Evolutionary conservation across 1,140 invertebrate genomes (phyloP).

Genomic region (Megalonaias nervosa): DNA sequence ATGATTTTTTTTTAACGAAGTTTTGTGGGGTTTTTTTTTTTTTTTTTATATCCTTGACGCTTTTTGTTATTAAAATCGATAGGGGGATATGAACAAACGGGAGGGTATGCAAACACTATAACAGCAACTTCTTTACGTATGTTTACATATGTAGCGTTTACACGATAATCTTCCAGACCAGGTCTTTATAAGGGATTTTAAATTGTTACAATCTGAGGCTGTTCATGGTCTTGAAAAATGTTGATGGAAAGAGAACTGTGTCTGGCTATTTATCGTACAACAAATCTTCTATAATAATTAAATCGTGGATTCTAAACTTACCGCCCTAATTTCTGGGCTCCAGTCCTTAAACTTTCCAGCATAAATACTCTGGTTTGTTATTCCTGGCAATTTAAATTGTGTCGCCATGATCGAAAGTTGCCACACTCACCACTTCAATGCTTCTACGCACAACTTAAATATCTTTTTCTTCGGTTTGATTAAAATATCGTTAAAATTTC

Average conservation of each 20-base stretch:
- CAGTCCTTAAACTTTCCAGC: slow-evolving; percentile 66
- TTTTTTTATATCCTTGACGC: too few species aligned
- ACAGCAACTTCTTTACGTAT: neutral
- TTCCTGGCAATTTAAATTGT: slow-evolving; percentile 53
- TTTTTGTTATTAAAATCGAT: too few species aligned
- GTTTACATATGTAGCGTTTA: neutral
- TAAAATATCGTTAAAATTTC: too few species aligned
- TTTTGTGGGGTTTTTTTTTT: too few species aligned
- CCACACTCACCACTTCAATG: neutral
- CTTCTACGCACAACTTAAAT: too few species aligned
- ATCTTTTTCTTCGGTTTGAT: too few species aligned
- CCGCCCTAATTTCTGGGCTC: slow-evolving; percentile 59
- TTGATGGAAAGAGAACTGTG: neutral
- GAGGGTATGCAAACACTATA: too few species aligned
- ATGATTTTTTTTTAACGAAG: too few species aligned
- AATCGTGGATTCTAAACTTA: slow-evolving; percentile 42
- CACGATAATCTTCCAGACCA: too few species aligned
- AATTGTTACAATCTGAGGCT: neutral
- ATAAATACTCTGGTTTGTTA: slow-evolving; percentile 73
- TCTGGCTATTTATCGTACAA: neutral
- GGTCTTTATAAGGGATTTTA: too few species aligned
- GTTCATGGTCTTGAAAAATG: neutral
- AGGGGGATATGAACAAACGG: too few species aligned
- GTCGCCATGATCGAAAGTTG: slow-evolving; percentile 39
- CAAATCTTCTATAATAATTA: neutral